Base-by-base conservation (phyloP, 2,797 vertebrate genomes). In the Enoplosus armatus region DNA sequence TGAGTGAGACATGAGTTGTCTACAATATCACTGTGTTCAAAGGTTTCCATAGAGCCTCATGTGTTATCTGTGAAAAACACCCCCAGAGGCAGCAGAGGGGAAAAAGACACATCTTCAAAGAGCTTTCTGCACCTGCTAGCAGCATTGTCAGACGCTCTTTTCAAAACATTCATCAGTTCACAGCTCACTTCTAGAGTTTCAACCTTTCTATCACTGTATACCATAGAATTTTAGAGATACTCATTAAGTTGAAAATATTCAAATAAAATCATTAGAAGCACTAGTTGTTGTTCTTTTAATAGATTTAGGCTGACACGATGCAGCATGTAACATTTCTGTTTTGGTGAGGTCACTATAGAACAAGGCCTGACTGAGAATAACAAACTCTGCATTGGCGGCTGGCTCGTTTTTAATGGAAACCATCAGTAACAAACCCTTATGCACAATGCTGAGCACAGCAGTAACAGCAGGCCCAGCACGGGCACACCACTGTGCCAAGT, bases 11-110 rank as follows among this genome's bases (percentile, higher is more conserved):
- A 67, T 48, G 41, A 85, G 72, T 72, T 78, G 56, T 77, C 67
- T 61, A 72, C 55, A 65, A 80, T 81, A 79, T 84, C 72, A 83
- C 24, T 8, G 59, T 70, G 64, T 82, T 87, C 70, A 88, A 87
- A 87, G 77, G 78, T 80, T 85, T 86, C 68, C 51, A 75, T 8
- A 55, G 68, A 84, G 54, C 39, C 47, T 72, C 39, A 6, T 61
- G 31, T 54, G 63, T 71, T 72, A 82, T 64, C 29, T 20, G 65
- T 76, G 77, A 84, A 77, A 80, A 51, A 65, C 61, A 76, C 70
- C n/a, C 84, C 78, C 61, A 79, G 75, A 77, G 48, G 61, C 53
- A 74, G 58, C 24, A 4, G 45, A 75, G 43, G 60, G 48, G 6
- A 31, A 37, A 59, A 72, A 58, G 22, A 69, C 27, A 50, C 29